Conservation (phyloP, 2,797 vertebrate species). For the Chiroxiphia lanceolata region DNA sequence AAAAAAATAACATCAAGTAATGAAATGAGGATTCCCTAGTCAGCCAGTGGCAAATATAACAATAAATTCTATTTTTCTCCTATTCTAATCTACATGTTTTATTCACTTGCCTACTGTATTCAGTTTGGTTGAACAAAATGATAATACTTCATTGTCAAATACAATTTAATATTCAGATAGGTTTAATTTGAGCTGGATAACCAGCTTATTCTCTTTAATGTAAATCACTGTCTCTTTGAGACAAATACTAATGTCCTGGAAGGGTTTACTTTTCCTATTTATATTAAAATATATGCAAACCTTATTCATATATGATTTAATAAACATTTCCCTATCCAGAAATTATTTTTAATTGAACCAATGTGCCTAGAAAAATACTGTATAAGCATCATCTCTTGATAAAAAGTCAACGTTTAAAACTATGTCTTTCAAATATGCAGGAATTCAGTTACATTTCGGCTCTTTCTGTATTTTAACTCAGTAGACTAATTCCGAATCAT, state of each 20-base stretch:
- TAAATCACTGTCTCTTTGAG: background rate
- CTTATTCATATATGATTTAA: background rate
- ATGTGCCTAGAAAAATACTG: background rate
- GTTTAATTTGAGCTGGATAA: background rate
- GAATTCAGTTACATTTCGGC: background rate
- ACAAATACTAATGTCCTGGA: background rate
- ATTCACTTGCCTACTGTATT: background rate
- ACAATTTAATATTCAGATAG: background rate
- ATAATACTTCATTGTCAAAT: background rate
- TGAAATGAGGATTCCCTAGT: background rate
- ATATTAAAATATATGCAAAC: background rate
- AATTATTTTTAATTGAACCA: background rate
- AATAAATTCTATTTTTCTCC: background rate
- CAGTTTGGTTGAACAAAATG: background rate
- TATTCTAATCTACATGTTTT: background rate
- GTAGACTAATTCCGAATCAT: background rate
- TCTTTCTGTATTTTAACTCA: background rate
- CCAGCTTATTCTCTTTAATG: rapidly evolving
- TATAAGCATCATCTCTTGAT: background rate
- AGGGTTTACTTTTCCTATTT: background rate
- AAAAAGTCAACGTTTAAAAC: background rate
- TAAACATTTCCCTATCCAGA: background rate
- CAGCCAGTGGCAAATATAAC: background rate
- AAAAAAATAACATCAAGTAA: background rate
- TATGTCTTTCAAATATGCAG: background rate